These are phyloP conservation scores for Campylomormyrus numenius DNA, from an alignment of 2,113 vertebrate genomes.

Conservation along the genomic window DNA sequence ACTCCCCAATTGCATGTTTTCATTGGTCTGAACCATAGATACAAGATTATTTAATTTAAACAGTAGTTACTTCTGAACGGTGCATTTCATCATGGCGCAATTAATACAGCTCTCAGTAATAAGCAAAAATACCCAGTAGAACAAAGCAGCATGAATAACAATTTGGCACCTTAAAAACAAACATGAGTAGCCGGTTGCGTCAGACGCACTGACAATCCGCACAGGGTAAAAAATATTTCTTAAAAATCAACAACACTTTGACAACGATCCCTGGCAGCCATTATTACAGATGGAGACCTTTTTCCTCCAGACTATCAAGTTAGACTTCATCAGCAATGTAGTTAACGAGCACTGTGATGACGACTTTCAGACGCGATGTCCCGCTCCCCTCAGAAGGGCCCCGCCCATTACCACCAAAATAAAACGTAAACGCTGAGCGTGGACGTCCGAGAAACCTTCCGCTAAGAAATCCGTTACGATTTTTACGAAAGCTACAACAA, in stretches of 20 bases:
- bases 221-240: neutral
- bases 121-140: neutral
- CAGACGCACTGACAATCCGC: neutral
- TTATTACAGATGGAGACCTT: neutral
- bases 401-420: neutral
- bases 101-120: neutral
- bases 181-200: neutral
- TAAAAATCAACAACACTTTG: neutral
- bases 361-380: neutral
- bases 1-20: neutral
- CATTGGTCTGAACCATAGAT: neutral
- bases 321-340: neutral
- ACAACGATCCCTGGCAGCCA: neutral
- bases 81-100: neutral
- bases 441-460: neutral
- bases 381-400: neutral
- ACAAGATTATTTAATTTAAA: neutral
- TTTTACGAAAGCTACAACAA: neutral
- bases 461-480: neutral
- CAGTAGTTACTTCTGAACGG: neutral
- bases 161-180: neutral
- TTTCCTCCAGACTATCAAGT: neutral
- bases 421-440: neutral
- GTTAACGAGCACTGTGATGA: neutral
- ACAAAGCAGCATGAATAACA: neutral